Conservation (phyloP, 2,888 invertebrate genomes). For the Graphium colonna region DNA sequence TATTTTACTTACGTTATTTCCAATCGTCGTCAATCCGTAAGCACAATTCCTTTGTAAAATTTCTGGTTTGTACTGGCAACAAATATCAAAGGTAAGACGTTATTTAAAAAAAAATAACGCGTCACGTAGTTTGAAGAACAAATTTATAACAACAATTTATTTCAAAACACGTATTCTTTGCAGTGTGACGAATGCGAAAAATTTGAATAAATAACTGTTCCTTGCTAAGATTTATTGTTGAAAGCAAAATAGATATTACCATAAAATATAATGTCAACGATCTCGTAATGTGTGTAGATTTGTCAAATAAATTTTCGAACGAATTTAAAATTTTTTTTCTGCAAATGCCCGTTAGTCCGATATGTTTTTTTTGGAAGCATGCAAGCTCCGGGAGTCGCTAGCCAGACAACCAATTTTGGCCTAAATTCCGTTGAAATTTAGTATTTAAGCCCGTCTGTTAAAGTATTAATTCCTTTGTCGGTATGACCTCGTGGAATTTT, state of each 20-base stretch:
- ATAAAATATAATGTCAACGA: constrained; percentile 3
- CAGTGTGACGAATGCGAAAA: constrained; percentile 1
- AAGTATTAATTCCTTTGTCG: background rate
- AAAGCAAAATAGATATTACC: background rate
- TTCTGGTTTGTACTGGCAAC: too few relatives aligned
- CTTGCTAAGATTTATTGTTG: background rate
- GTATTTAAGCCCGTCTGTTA: too few relatives aligned
- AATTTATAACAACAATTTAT: background rate
- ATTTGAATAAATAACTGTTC: constrained; percentile 19
- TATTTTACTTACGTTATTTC: too few relatives aligned
- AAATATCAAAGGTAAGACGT: too few relatives aligned
- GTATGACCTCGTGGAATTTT: background rate
- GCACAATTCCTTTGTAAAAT: too few relatives aligned
- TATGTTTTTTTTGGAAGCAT: background rate
- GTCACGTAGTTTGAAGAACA: background rate
- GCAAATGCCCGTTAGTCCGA: background rate
- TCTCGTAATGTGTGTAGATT: constrained; percentile 4
- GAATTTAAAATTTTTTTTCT: background rate
- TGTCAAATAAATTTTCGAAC: constrained; percentile 3
- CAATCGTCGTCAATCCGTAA: too few relatives aligned
- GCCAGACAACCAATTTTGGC: too few relatives aligned
- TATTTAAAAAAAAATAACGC: too few relatives aligned
- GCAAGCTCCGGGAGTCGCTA: background rate
- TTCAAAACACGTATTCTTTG: background rate
- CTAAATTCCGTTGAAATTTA: background rate